Base-by-base conservation (phyloP, 2,888 invertebrate genomes). In the Scelioninae gen. 1 region DNA sequence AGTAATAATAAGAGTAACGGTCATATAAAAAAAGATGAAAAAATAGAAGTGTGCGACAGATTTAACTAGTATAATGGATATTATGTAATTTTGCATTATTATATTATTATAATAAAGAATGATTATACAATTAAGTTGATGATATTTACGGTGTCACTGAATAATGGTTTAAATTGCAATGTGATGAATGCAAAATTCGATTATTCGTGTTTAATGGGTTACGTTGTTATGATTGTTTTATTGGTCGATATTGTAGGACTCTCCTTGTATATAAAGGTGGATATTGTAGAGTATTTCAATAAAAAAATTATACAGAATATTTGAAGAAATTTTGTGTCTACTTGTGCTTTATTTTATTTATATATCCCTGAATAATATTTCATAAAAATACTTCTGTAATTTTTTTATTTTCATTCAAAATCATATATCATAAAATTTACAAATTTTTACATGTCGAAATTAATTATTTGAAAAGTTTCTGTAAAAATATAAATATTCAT, bases 161-260 rank as follows among this genome's bases (percentile, higher is more conserved):
- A 63, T n/a, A n/a, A n/a, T 63, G 63, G 55, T 53, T 55, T 47
- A 32, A 43, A 74, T 63, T 63, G 53, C 58, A 51, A 53, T 62
- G 32, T 53, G 62, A 53, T 45, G 72, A 31, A 53, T 38, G 62
- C 55, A 43, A 40, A 43, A 62, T 72, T 55, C 16, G 13, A 53
- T 72, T 62, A 72, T 62, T 53, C 15, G 62, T 63, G 62, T 62
- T 72, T 55, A 62, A 53, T 62, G 34, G 62, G 55, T 62, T 72
- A 43, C 31, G 62, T 62, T 63, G 72, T 62, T 72, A 43, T 53
- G 32, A 72, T 55, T 62, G 32, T 72, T 63, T 63, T 34, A 34
- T 53, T 63, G 34, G 58, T 43, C 29, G 11, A 16, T 71, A 60
- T 55, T 53, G 72, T 72, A 62, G 62, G 49, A 53, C 23, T 43